A percentile compares a stretch with the other conserved stretches of the same genome.
Conservation (phyloP, 2,797 vertebrate species). For the Hemitrygon akajei region DNA sequence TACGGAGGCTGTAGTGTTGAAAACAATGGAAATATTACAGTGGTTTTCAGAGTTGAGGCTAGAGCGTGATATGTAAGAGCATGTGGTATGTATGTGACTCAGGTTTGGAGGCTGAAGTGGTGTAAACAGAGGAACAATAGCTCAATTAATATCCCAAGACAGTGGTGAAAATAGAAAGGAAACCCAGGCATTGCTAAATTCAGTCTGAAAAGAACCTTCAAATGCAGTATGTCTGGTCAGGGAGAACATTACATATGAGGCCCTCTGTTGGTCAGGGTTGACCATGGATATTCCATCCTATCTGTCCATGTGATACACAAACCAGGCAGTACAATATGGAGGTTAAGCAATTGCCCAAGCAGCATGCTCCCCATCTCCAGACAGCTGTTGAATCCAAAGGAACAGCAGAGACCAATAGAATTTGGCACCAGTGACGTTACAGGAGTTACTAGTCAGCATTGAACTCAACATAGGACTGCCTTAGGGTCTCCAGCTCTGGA, state of each 20-base stretch:
- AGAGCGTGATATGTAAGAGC: conserved; percentile 12
- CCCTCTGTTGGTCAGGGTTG: too few species aligned
- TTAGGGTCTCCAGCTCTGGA: too few species aligned
- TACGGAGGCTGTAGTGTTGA: conserved; percentile 6
- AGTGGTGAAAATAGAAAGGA: background rate
- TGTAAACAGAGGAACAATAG: conserved; percentile 3
- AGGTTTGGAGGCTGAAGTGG: background rate
- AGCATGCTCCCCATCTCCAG: too few species aligned
- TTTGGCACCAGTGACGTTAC: too few species aligned
- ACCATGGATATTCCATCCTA: too few species aligned
- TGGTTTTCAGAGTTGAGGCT: background rate
- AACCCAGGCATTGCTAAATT: background rate
- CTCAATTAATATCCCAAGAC: conserved; percentile 14
- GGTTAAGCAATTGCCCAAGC: too few species aligned
- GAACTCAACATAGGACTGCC: too few species aligned
- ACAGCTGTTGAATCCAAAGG: too few species aligned
- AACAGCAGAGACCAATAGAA: too few species aligned
- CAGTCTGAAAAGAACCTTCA: background rate
- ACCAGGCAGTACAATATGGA: too few species aligned
- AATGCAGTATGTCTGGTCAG: background rate
- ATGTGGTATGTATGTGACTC: conserved; percentile 5
- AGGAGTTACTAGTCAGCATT: too few species aligned
- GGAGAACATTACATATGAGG: background rate
- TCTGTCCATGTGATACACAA: too few species aligned
- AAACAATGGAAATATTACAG: background rate